Evolutionary conservation across 2,797 vertebrate genomes (phyloP), one percentile per base, ranked within the genome.

Genomic region (Trematomus bernacchii): DNA sequence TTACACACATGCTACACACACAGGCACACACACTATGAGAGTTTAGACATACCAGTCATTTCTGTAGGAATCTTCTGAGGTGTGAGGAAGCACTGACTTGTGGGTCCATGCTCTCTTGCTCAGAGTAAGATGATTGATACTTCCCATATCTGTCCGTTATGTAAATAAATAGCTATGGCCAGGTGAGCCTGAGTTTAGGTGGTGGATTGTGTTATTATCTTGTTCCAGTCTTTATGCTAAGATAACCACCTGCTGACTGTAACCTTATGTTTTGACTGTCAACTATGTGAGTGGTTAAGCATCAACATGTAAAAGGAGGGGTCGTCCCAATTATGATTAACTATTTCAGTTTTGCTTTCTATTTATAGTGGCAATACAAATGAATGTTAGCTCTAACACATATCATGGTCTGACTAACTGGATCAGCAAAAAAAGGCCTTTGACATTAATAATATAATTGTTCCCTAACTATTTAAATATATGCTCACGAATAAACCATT

Each of bases 41-140:
- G 58, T 71, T 55, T 43, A 61, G 33, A 66, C 58, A 81, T 71
- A 40, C 60, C 66, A 53, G 50, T 51, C 62, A 71, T 78, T 77
- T 53, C 65, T 42, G 55, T 0, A 37, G n/a, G 21, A 51, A 64
- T 44, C 15, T 19, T 27, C 18, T 52, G 37, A 65, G 47, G 23
- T 4, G 60, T 30, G 50, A 61, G 33, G 66, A 77, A 67, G 23
- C 23, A 19, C 3, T 4, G 21, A 42, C 10, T 46, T 37, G 37
- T 46, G 18, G 23, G 8, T 42, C 23, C 10, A 19, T 40, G 30
- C 2, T 11, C 16, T 42, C 8, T 14, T 19, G 46, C 33, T 40
- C 18, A 30, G 23, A 48, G 13, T 12, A 11, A 47, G 16, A 51
- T 50, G 16, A 55, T 8, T 13, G 13, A 12, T 30, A 10, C 2